Conservation (phyloP, 30 jellyfish, hydroid and myxozoan genomes). For the Aurelia aurita complex sp. Pacific region DNA sequence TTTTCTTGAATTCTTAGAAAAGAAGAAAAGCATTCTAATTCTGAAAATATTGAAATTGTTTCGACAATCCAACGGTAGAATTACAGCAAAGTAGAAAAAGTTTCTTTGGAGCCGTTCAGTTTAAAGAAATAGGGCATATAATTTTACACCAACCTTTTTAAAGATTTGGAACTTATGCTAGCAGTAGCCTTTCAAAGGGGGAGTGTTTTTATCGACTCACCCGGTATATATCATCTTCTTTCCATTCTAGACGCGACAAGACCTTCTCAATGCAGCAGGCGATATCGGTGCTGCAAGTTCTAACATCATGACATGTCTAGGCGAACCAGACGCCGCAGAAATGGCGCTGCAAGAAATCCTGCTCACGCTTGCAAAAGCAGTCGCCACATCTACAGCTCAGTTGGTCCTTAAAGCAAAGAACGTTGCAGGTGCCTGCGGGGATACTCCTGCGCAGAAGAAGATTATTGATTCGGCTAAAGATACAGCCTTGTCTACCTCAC, state of each 20-base stretch:
- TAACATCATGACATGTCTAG: constrained; percentile 75
- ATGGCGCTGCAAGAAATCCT: constrained; percentile 84
- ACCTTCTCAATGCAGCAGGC: constrained; percentile 90
- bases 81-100: no score
- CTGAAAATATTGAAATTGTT: no score
- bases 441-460: constrained; percentile 86
- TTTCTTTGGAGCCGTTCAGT: no score
- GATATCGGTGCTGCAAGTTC: constrained; percentile 94
- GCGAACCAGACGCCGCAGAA: constrained; percentile 94
- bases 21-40: no score
- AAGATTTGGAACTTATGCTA: no score
- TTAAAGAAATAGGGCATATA: no score
- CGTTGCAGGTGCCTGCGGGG: constrained; percentile 92
- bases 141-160: no score
- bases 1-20: no score
- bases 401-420: constrained; percentile 89
- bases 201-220: no score
- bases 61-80: no score
- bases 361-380: constrained; percentile 91
- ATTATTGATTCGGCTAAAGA: constrained; percentile 94
- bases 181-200: no score
- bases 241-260: constrained; percentile 83
- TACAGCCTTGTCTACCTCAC: constrained; percentile 94
- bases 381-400: constrained; percentile 94
- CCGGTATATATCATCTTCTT: no score